Evolutionary conservation across 2,797 vertebrate species (phyloP).

Genomic region (Sparidentex hasta): DNA sequence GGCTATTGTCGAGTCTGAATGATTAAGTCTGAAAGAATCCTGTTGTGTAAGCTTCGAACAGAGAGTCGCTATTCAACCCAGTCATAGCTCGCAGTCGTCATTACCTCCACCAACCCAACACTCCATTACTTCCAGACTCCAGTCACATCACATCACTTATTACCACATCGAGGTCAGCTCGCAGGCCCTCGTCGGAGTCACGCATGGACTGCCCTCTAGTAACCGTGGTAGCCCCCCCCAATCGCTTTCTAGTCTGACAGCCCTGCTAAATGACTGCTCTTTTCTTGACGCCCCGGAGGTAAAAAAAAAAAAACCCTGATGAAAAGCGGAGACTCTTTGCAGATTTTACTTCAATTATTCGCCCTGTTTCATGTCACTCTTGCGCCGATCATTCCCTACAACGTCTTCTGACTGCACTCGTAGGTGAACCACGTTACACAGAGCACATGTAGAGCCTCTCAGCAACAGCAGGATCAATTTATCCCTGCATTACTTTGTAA

Average conservation of each 20-base stretch:
- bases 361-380: constrained; percentile 12
- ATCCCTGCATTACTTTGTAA: constrained; percentile 18
- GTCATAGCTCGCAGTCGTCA: constrained; percentile 41
- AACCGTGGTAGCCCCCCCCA: constrained; percentile 36
- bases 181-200: constrained; percentile 12
- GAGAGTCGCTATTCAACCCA: constrained; percentile 52
- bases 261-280: constrained; percentile 27
- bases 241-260: constrained; percentile 37
- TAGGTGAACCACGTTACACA: neutral
- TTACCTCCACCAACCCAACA: constrained; percentile 39
- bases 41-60: constrained; percentile 57
- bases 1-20: constrained; percentile 58
- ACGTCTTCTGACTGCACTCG: neutral
- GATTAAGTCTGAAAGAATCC: constrained; percentile 41
- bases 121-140: constrained; percentile 51
- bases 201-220: constrained; percentile 38
- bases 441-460: neutral
- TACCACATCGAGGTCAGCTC: constrained; percentile 65
- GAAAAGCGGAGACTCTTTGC: constrained; percentile 13
- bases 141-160: constrained; percentile 63
- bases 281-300: constrained; percentile 19
- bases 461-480: constrained; percentile 28
- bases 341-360: neutral
- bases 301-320: constrained; percentile 22
- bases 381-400: neutral